Conservation (phyloP, 2,113 vertebrate genomes). For the Aphyosemion australe region DNA sequence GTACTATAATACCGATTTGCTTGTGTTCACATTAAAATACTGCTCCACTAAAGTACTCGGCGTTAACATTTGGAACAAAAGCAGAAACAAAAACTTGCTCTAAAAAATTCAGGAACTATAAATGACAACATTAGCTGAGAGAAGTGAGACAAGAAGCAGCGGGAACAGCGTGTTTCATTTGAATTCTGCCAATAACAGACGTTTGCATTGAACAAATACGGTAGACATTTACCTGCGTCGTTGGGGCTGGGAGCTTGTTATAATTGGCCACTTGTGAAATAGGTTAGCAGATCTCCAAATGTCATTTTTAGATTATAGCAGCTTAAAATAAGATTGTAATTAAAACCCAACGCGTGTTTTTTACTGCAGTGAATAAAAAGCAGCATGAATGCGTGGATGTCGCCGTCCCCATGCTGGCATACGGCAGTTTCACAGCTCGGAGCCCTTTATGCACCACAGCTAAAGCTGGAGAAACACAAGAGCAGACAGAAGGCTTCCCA, state of each 20-base stretch:
- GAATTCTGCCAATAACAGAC: conserved; percentile 28
- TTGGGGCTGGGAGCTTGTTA: conserved; percentile 18
- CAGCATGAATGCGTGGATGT: conserved; percentile 21
- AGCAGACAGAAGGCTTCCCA: conserved; percentile 26
- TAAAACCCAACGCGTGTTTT: conserved; percentile 50
- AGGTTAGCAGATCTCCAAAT: conserved; percentile 60
- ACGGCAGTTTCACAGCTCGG: conserved; percentile 53
- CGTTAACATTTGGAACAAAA: background rate
- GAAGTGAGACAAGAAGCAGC: conserved; percentile 2
- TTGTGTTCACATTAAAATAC: too few relatives aligned
- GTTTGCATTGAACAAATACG: conserved; percentile 47
- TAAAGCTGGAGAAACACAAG: conserved; percentile 32
- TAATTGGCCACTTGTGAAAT: conserved; percentile 69
- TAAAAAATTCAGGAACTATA: conserved; percentile 8
- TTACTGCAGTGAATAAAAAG: conserved; percentile 37
- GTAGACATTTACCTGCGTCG: conserved; percentile 25
- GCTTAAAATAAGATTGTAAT: conserved; percentile 61
- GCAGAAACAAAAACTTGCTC: conserved; percentile 6
- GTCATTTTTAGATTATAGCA: conserved; percentile 50
- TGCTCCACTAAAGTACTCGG: background rate
- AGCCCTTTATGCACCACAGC: conserved; percentile 38
- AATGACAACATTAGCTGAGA: background rate
- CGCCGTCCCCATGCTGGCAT: conserved; percentile 46
- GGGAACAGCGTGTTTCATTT: conserved; percentile 4
- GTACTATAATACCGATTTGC: conserved; percentile 22